These are phyloP conservation scores for Stegophylla sp. DNA, from an alignment of 2,888 invertebrate genomes.

Conservation along the genomic window DNA sequence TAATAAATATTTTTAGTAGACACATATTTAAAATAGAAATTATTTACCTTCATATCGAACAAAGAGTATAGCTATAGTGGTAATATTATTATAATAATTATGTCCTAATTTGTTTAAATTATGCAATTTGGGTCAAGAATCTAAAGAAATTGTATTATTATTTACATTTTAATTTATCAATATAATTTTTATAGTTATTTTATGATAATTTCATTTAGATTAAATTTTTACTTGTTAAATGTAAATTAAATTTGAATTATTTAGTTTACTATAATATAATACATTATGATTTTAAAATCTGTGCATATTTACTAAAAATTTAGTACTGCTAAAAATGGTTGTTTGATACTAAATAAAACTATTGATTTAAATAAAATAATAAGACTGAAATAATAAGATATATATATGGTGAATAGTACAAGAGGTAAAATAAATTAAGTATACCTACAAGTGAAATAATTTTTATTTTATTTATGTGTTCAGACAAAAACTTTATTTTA, in stretches of 20 bases:
- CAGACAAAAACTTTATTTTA: conserved; percentile 58
- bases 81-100: too few relatives aligned
- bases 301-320: neutral
- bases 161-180: too few relatives aligned
- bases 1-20: too few relatives aligned
- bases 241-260: neutral
- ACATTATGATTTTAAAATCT: neutral
- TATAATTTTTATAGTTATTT: too few relatives aligned
- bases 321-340: neutral
- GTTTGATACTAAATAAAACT: neutral
- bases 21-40: too few relatives aligned
- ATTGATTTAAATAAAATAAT: neutral
- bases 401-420: neutral
- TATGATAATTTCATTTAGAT: too few relatives aligned
- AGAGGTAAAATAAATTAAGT: conserved; percentile 60
- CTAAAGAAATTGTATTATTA: too few relatives aligned
- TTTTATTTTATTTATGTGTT: conserved; percentile 37
- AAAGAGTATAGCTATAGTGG: too few relatives aligned
- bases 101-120: too few relatives aligned
- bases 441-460: conserved; percentile 34
- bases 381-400: neutral
- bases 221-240: too few relatives aligned
- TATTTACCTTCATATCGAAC: too few relatives aligned
- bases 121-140: too few relatives aligned
- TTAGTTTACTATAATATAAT: neutral